Conservation (phyloP, 2,797 vertebrate genomes). For the Labeo calbasu region DNA sequence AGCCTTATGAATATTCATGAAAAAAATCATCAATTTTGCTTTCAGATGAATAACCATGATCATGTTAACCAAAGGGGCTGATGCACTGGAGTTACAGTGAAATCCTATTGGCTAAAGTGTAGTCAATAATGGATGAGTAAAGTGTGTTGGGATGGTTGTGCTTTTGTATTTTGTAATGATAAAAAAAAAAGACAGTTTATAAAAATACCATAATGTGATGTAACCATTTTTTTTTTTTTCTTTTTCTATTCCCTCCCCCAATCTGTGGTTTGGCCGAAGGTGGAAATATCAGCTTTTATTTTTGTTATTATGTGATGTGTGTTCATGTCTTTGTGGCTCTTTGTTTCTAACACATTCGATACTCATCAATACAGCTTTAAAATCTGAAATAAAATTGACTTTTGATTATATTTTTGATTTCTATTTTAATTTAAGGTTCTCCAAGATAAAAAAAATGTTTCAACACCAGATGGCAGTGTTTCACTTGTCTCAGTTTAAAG, state of each 20-base stretch:
- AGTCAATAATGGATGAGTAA: slow-evolving; percentile 20
- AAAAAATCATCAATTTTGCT: slow-evolving; percentile 60
- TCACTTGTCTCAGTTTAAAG: background rate
- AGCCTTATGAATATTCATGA: slow-evolving; percentile 73
- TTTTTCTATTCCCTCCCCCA: background rate
- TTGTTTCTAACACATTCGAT: slow-evolving; percentile 64
- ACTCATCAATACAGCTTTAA: slow-evolving; percentile 62
- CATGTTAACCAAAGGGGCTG: slow-evolving; percentile 56
- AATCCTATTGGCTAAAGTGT: slow-evolving; percentile 40
- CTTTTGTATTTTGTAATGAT: slow-evolving; percentile 56
- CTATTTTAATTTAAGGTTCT: background rate
- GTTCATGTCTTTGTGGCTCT: slow-evolving; percentile 59
- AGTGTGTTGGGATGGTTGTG: slow-evolving; percentile 31
- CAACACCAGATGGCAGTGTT: slow-evolving; percentile 52
- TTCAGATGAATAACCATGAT: slow-evolving; percentile 60
- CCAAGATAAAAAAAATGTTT: background rate
- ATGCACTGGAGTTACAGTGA: slow-evolving; percentile 47
- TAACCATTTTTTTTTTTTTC: slow-evolving; percentile 46
- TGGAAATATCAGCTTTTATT: slow-evolving; percentile 53
- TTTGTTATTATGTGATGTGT: slow-evolving; percentile 55
- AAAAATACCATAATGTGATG: slow-evolving; percentile 50
- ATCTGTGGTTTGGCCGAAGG: slow-evolving; percentile 35
- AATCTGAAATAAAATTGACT: slow-evolving; percentile 66
- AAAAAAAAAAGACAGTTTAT: slow-evolving; percentile 15
- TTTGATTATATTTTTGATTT: slow-evolving; percentile 55